A percentile compares a stretch with the other conserved stretches of the same genome.
phyloP scores from a whole-genome alignment of 2,113 vertebrate genomes.

The Dipodomys stephensi region DNA sequence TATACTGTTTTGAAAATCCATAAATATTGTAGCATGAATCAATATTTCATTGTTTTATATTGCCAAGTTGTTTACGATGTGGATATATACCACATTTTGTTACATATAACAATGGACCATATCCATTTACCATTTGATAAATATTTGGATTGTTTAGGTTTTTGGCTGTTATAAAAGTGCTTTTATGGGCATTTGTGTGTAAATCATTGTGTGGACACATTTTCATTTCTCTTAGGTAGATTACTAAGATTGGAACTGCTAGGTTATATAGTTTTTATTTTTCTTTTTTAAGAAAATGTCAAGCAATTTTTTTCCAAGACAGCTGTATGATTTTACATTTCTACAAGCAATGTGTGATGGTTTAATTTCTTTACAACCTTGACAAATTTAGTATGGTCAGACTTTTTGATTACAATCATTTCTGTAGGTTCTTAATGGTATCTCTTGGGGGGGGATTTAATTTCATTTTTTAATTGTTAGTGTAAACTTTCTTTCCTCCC shows the following conservation, averaged over 20 bases:
- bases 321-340: background rate
- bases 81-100: background rate
- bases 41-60: slow-evolving; percentile 51
- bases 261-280: background rate
- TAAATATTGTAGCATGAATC: background rate
- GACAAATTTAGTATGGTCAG: background rate
- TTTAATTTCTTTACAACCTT: background rate
- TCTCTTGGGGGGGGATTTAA: background rate
- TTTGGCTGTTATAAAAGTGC: background rate
- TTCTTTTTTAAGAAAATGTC: slow-evolving; percentile 17
- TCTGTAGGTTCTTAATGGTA: background rate
- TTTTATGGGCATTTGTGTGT: slow-evolving; percentile 18
- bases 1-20: background rate
- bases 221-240: slow-evolving; percentile 35
- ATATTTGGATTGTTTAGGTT: slow-evolving; percentile 41
- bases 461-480: background rate
- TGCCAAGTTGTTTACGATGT: background rate
- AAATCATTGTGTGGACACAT: background rate
- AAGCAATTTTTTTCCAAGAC: background rate
- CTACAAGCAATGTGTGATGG: background rate
- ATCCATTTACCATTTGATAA: slow-evolving; percentile 3
- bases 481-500: too few species aligned
- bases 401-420: background rate
- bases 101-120: background rate
- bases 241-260: background rate